Base-by-base conservation (phyloP, 64 coral and sea anemone species). In the Montipora foliosa region DNA sequence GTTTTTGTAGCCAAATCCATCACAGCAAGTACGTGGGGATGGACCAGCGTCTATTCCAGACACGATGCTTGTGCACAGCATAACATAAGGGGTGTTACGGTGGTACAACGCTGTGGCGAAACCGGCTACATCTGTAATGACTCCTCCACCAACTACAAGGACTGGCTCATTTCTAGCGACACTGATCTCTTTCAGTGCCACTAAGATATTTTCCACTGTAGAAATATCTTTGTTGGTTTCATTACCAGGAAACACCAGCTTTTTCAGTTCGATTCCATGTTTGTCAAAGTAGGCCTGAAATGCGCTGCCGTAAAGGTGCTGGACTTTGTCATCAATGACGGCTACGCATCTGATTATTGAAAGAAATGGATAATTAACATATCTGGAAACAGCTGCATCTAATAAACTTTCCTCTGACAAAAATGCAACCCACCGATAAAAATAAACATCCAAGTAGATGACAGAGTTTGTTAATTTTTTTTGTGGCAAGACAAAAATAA, bases 191-290 rank as follows among this genome's bases (percentile, higher is more conserved):
- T 81, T 96, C 8, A 96, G 81, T 8, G 77, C 59, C 0, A 96
- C 95, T 13, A 96, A 44, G 8, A 96, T 94, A 16, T 82, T 47
- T 57, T 96, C 79, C 45, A 96, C 95, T 45, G 77, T 94, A 15
- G 77, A 68, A 51, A 96, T 94, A 21, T 96, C 95, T 60, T 96
- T 96, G 81, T 96, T 88, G 45, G 90, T 88, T 75, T 96, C 95
- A 64, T 93, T 91, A 1, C 80, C 92, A 44, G 82, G 25, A 49
- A 91, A 80, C 13, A 94, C 80, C 6, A 96, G 74, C 57, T 91
- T 79, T 5, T 68, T 50, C 62, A 96, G 68, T 16, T 94, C 83
- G 62, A 96, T 87, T 17, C 51, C 59, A 64, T 96, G 81, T 5
- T 88, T 57, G 13, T 94, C 76, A 47, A 96, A 96, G 74, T 96